These are phyloP conservation scores for Dreissena polymorpha DNA, from an alignment of 1,140 invertebrate species.

Conservation along the genomic window DNA sequence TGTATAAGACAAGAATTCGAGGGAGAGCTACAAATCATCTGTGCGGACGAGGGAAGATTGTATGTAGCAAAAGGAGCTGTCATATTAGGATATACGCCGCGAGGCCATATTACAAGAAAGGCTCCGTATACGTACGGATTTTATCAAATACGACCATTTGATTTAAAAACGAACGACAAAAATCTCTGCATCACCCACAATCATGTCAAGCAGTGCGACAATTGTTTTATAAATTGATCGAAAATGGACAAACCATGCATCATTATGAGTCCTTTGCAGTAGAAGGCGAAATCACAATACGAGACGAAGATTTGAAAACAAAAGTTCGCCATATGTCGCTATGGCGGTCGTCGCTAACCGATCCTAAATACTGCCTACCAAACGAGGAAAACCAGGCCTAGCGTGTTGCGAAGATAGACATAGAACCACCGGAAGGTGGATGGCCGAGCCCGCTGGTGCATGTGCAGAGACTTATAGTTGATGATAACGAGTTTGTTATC, in stretches of 20 bases:
- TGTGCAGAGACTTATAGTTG: too few relatives aligned
- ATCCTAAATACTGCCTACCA: constrained; percentile 17
- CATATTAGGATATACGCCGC: background rate
- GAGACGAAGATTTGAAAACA: background rate
- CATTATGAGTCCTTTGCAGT: background rate
- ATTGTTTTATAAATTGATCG: constrained; percentile 21
- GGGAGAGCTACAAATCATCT: background rate
- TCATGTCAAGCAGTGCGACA: background rate
- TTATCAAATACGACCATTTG: background rate
- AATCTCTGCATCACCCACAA: background rate
- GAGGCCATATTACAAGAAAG: background rate
- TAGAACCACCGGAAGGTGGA: too few relatives aligned
- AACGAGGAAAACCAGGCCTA: background rate
- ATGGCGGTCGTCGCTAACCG: background rate
- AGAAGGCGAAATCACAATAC: background rate
- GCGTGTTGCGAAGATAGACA: too few relatives aligned
- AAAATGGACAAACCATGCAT: constrained; percentile 8
- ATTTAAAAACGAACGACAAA: background rate
- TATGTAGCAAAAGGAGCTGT: constrained; percentile 33
- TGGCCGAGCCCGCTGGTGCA: too few relatives aligned
- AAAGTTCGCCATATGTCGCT: background rate
- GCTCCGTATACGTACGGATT: constrained; percentile 21
- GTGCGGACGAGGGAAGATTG: background rate
- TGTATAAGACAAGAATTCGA: background rate
- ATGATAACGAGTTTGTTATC: too few relatives aligned